Percentiles rank a stretch among this genome's conserved stretches.
Conservation (phyloP, 2,113 vertebrate genomes). For the Anas platyrhynchos region DNA sequence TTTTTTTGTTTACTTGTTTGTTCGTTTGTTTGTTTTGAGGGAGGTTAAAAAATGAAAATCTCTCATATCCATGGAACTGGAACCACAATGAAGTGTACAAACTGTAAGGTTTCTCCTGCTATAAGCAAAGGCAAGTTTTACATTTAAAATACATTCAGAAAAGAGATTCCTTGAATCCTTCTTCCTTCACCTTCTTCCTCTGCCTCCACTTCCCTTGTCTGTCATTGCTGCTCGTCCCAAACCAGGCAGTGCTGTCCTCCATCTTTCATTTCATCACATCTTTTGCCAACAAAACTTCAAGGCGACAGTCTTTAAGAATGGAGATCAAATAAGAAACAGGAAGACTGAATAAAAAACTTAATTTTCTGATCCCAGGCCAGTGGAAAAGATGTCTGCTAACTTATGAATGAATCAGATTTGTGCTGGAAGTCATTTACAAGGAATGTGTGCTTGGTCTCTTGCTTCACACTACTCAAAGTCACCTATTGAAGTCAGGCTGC, state of each 20-base stretch:
- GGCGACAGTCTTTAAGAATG: neutral
- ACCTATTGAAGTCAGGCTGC: slow-evolving; percentile 1
- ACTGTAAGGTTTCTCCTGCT: neutral
- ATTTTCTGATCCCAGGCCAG: neutral
- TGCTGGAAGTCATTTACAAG: neutral
- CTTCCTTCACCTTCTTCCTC: neutral
- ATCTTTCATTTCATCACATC: neutral
- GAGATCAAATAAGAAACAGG: neutral
- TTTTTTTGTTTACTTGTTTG: neutral
- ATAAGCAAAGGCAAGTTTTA: neutral
- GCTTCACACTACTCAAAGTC: neutral
- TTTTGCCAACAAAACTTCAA: neutral
- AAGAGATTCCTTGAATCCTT: neutral
- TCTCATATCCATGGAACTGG: neutral
- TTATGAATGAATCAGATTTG: slow-evolving; percentile 12
- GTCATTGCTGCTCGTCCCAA: neutral
- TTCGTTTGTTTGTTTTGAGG: neutral
- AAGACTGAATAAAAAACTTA: neutral
- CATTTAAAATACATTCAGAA: neutral
- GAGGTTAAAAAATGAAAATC: neutral
- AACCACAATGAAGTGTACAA: neutral
- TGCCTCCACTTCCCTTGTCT: neutral
- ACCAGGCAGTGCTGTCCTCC: neutral
- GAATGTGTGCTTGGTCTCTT: neutral
- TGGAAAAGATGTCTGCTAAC: neutral